phyloP scores from a whole-genome alignment of 2,888 invertebrate species.

The Pseudococcus jackbeardsleyi region DNA sequence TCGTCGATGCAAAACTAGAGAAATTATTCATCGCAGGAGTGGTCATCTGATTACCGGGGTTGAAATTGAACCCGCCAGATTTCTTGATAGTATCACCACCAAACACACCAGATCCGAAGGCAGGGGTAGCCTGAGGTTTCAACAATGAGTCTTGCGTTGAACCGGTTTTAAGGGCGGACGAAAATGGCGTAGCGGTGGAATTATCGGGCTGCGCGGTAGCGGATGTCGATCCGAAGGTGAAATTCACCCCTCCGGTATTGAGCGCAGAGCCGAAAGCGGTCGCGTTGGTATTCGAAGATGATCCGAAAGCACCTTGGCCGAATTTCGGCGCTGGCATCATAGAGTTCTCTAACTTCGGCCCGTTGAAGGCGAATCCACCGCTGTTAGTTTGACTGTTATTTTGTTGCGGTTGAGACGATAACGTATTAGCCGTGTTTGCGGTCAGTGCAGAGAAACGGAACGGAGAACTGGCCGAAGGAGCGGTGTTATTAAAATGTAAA shows the following conservation, averaged over 20 bases:
- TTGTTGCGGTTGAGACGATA: not conserved
- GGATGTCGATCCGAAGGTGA: conserved; percentile 13
- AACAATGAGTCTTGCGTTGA: not conserved
- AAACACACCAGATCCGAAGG: not conserved
- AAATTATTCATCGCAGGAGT: conserved; percentile 45
- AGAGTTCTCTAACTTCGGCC: conserved; percentile 46
- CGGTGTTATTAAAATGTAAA: not conserved
- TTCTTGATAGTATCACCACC: conserved; percentile 32
- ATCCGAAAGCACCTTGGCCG: conserved; percentile 16
- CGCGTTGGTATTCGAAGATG: not conserved
- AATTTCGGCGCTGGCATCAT: conserved; percentile 42
- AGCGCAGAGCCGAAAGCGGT: conserved; percentile 4
- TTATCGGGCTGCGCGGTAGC: not conserved
- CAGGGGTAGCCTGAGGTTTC: not conserved
- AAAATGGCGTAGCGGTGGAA: not conserved
- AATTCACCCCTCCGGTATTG: not conserved
- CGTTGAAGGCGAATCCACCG: conserved; percentile 54
- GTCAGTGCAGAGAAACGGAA: not conserved
- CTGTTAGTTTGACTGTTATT: not conserved
- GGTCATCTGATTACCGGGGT: not conserved
- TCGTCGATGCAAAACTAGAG: not conserved
- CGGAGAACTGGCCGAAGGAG: not conserved
- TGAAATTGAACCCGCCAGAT: conserved; percentile 54
- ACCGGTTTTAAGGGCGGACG: not conserved
- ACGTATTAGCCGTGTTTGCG: not conserved